Evolutionary conservation across 2,888 invertebrate genomes (phyloP), one percentile per base, ranked within the genome.

Genomic region (Panzeria rudis): DNA sequence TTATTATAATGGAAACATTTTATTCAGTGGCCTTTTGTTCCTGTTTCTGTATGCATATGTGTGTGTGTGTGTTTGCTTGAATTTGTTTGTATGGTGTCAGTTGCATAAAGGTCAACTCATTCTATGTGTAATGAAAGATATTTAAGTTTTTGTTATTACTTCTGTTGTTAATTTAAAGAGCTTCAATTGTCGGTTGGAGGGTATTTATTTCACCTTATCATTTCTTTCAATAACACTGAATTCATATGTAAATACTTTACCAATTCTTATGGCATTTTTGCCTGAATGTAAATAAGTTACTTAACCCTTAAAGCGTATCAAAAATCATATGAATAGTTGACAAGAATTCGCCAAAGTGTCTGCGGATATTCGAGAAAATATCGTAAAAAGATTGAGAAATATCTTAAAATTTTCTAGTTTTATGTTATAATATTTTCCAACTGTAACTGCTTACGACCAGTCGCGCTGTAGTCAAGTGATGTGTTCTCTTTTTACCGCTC

Each of bases 21-120:
- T 17, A 79, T 84, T 83, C 66, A 82, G 77, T 62, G 23, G 44
- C 20, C 29, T 68, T 41, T 56, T 66, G 47, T 56, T 41, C n/a
- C 44, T 69, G 20, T 44, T 64, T 69, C 64, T 77, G 29, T 83
- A 66, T 86, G 81, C 59, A 80, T 84, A 73, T 62, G 61, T 84
- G 62, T 85, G 62, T 38, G 41, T 23, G 62, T 62, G 41, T 62
- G 20, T 44, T 15, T 64, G 44, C 9, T 64, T 88, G 56, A 76
- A 25, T 81, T 68, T 52, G 35, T 66, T 11, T 41, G 13, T 23
- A 9, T 66, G 76, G 50, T 52, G 73, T 78, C 76, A 69, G 69
- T 86, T 86, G 85, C 83, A 56, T 80, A 82, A 80, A 69, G 76
- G 85, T 69, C 88, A 88, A 64, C 17, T n/a, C 62, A 47, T 82